Evolutionary conservation across 2,888 invertebrate genomes (phyloP).

Genomic region (Diarsia brunnea): DNA sequence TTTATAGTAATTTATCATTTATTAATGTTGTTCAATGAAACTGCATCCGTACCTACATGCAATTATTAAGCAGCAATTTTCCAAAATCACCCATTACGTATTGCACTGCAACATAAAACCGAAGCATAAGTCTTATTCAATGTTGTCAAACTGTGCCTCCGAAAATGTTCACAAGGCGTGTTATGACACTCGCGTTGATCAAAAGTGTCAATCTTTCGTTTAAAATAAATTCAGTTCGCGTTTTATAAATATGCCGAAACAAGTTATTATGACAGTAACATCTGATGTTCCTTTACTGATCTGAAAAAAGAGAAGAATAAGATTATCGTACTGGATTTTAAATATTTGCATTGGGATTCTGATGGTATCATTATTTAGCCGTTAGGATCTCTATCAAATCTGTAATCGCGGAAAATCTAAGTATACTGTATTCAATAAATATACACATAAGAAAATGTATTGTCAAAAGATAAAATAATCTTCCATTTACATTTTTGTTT

Average conservation of each 20-base stretch:
- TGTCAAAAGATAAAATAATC: not conserved
- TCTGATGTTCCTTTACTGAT: constrained; percentile 40
- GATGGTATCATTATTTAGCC: not conserved
- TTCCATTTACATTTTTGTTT: not conserved
- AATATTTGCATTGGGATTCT: constrained; percentile 5
- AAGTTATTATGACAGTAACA: constrained; percentile 50
- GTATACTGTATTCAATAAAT: not conserved
- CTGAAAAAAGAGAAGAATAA: constrained; percentile 14
- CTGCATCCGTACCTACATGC: no score
- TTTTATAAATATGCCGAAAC: constrained; percentile 60
- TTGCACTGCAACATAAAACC: constrained; percentile 29
- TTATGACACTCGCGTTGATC: constrained; percentile 64
- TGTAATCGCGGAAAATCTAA: no score
- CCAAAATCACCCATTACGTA: not conserved
- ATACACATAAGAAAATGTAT: not conserved
- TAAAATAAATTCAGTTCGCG: constrained; percentile 53
- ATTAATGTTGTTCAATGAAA: no score
- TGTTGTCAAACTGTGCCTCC: constrained; percentile 47
- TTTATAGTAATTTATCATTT: no score
- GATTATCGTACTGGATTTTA: constrained; percentile 14
- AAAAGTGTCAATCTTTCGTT: constrained; percentile 62
- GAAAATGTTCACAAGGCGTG: constrained; percentile 49
- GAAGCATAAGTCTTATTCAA: constrained; percentile 53
- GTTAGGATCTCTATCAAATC: not conserved
- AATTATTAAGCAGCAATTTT: no score